Conservation (phyloP, 1,140 invertebrate species). For the Dinoponera quadriceps region DNA sequence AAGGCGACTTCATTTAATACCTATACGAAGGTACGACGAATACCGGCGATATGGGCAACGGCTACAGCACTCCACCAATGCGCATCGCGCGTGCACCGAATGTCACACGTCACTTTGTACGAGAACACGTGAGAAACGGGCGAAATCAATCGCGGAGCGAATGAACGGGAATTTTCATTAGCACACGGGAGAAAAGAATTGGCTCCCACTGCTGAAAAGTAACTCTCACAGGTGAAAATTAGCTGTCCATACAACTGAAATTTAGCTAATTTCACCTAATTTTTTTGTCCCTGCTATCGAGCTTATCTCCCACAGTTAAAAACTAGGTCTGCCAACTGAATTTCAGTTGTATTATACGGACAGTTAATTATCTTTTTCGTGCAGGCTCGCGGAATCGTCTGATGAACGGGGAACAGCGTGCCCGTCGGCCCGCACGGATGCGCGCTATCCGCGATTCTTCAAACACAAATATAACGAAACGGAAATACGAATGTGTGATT, state of each 20-base stretch:
- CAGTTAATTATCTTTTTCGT: no score
- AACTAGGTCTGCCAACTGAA: no score
- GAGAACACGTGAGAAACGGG: neutral
- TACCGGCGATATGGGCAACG: neutral
- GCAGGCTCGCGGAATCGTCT: slow-evolving; percentile 1
- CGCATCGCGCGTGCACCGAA: slow-evolving; percentile 30
- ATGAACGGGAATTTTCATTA: neutral
- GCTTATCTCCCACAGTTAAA: no score
- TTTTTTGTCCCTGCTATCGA: no score
- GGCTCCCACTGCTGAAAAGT: no score
- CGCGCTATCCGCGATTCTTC: slow-evolving; percentile 17
- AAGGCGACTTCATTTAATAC: slow-evolving; percentile 48
- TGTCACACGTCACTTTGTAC: slow-evolving; percentile 19
- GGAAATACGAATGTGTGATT: slow-evolving; percentile 21
- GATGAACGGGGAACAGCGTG: neutral
- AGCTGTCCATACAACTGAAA: no score
- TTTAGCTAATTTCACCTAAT: no score
- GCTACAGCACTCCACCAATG: slow-evolving; percentile 10
- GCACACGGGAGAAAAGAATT: no score
- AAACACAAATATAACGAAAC: slow-evolving; percentile 14
- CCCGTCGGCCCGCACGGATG: no score
- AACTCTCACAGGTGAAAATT: no score
- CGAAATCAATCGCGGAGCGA: slow-evolving; percentile 3
- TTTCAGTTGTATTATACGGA: no score
- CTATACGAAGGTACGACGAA: neutral